A percentile compares a stretch with the other conserved stretches of the same genome.
Evolutionary conservation across 2,888 invertebrate species (phyloP).

Genomic region (Orthonychiurus folsomi): DNA sequence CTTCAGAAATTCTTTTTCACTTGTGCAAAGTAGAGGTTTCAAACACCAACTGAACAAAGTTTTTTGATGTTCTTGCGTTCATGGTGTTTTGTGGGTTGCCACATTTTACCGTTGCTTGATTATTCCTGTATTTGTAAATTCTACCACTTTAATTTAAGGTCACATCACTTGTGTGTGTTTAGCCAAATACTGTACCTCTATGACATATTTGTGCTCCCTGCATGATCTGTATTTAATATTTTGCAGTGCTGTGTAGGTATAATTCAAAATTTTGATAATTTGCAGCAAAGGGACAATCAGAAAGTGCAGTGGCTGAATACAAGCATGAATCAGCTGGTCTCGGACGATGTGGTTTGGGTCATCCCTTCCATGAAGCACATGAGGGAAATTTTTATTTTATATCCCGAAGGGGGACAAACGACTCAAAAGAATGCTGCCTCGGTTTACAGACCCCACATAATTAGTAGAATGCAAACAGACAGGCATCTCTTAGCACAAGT

Average conservation of each 20-base stretch:
- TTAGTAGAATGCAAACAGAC: conserved; percentile 35
- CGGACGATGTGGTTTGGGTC: conserved; percentile 71
- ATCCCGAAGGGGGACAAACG: conserved; percentile 71
- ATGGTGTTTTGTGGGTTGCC: too few relatives aligned
- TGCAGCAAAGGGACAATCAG: conserved; percentile 78
- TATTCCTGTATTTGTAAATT: too few relatives aligned
- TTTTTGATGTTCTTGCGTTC: too few relatives aligned
- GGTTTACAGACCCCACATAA: conserved; percentile 30
- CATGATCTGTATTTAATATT: neutral
- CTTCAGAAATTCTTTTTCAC: too few relatives aligned
- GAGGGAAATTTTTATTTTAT: conserved; percentile 87
- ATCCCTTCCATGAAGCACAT: conserved; percentile 91
- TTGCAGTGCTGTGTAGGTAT: conserved; percentile 6
- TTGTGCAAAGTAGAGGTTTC: too few relatives aligned
- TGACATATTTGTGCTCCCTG: neutral
- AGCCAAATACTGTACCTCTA: neutral
- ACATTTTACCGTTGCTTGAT: too few relatives aligned
- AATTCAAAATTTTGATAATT: conserved; percentile 25
- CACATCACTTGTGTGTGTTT: too few relatives aligned
- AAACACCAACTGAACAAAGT: too few relatives aligned
- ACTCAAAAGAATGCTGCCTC: conserved; percentile 43
- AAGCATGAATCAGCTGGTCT: conserved; percentile 89
- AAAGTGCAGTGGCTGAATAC: conserved; percentile 92
- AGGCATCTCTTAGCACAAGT: conserved; percentile 37
- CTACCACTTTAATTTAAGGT: too few relatives aligned